phyloP scores from a whole-genome alignment of 1,140 invertebrate species.

The Euborellia annulipes region DNA sequence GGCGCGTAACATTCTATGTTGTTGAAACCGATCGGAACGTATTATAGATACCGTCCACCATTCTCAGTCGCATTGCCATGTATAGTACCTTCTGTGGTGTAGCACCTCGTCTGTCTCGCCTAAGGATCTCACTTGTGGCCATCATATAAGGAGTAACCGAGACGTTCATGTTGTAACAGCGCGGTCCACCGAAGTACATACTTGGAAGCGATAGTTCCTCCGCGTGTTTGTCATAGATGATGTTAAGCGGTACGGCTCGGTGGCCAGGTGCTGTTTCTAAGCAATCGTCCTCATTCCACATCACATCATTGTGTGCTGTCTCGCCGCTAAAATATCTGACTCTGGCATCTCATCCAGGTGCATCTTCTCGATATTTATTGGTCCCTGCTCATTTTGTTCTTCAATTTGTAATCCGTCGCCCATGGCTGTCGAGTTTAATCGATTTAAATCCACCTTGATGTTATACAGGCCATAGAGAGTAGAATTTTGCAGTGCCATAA shows the following conservation, averaged over 20 bases:
- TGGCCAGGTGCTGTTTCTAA: slow-evolving; percentile 20
- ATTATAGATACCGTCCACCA: slow-evolving; percentile 11
- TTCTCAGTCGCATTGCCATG: slow-evolving; percentile 17
- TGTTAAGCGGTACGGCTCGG: slow-evolving; percentile 13
- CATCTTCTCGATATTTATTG: too few relatives aligned
- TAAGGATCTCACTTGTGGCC: slow-evolving; percentile 16
- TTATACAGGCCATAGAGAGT: too few relatives aligned
- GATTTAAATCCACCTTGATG: too few relatives aligned
- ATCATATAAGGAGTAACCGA: slow-evolving; percentile 15
- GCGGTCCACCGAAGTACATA: slow-evolving; percentile 22
- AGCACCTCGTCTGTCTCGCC: slow-evolving; percentile 14
- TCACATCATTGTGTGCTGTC: slow-evolving; percentile 22
- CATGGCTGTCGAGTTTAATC: too few relatives aligned
- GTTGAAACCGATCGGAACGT: slow-evolving; percentile 16
- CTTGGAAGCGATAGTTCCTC: slow-evolving; percentile 25
- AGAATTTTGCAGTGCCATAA: too few relatives aligned
- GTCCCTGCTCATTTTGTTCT: too few relatives aligned
- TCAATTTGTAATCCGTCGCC: too few relatives aligned
- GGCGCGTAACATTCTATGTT: slow-evolving; percentile 15
- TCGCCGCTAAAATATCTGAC: slow-evolving; percentile 17
- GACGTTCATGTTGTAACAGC: slow-evolving; percentile 16
- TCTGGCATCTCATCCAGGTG: too few relatives aligned
- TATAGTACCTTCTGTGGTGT: slow-evolving; percentile 16
- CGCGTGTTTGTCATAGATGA: slow-evolving; percentile 19
- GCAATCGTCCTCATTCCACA: slow-evolving; percentile 22